Conservation (phyloP, 92 coral and sea anemone genomes). For the Ricordea florida region DNA sequence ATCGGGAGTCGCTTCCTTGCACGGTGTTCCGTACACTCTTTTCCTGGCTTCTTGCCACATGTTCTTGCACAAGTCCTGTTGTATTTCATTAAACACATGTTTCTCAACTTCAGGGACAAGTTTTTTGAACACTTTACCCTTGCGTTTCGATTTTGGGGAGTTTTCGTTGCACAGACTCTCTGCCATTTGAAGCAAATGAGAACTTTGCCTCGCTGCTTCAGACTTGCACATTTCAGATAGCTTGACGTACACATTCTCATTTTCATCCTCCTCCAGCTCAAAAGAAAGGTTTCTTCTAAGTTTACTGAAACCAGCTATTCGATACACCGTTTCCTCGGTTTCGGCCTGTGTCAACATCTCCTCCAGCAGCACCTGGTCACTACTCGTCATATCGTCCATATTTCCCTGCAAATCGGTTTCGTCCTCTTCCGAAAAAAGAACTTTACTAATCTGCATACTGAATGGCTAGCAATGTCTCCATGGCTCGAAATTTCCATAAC, state of each 20-base stretch:
- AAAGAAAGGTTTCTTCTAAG: constrained; percentile 16
- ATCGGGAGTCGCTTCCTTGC: not conserved
- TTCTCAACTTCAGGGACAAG: constrained; percentile 81
- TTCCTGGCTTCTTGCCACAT: constrained; percentile 77
- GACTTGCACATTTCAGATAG: constrained; percentile 63
- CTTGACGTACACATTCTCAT: constrained; percentile 32
- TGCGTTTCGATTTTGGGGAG: constrained; percentile 62
- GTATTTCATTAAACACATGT: constrained; percentile 73
- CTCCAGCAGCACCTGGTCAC: constrained; percentile 35
- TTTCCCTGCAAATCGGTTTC: not conserved
- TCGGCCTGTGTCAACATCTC: constrained; percentile 1
- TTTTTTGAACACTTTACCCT: constrained; percentile 76
- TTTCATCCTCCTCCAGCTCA: constrained; percentile 18
- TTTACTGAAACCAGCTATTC: constrained; percentile 9
- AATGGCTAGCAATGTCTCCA: not conserved
- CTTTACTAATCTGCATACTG: constrained; percentile 19
- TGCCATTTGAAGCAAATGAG: constrained; percentile 58
- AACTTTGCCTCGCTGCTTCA: constrained; percentile 75
- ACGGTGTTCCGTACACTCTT: constrained; percentile 71
- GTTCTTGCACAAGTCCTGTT: constrained; percentile 66
- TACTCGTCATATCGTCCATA: constrained; percentile 33
- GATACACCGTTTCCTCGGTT: not conserved
- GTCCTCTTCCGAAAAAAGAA: not conserved
- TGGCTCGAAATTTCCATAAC: constrained; percentile 24
- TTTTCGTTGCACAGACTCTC: constrained; percentile 61